Conservation (phyloP, 2,797 vertebrate species). For the Columba guinea region DNA sequence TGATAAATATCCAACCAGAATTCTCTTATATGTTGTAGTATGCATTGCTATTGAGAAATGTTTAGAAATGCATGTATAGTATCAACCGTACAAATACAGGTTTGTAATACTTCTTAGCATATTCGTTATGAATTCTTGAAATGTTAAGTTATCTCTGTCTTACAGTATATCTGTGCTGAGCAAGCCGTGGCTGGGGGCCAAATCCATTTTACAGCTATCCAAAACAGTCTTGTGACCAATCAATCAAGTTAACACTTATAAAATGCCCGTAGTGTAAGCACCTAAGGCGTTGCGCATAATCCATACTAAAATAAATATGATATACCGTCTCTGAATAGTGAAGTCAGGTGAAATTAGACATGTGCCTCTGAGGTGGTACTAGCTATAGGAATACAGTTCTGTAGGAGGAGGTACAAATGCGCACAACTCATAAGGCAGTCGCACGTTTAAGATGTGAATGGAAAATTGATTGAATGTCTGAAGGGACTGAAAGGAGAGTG, state of each 20-base stretch:
- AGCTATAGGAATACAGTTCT: conserved; percentile 1
- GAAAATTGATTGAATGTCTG: conserved; percentile 23
- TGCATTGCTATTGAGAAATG: conserved; percentile 49
- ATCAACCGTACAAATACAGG: neutral
- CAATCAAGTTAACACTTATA: conserved; percentile 58
- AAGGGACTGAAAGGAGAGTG: neutral
- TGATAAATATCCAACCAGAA: conserved; percentile 58
- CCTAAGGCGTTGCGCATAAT: conserved; percentile 39
- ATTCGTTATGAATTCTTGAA: conserved; percentile 59
- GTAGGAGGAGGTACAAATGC: neutral
- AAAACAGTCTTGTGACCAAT: conserved; percentile 69
- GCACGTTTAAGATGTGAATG: neutral
- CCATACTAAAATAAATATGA: conserved; percentile 31
- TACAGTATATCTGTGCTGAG: conserved; percentile 51
- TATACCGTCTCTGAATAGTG: conserved; percentile 11
- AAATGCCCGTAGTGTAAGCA: conserved; percentile 32
- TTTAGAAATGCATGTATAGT: conserved; percentile 41
- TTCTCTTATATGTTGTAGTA: conserved; percentile 20
- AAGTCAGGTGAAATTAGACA: conserved; percentile 48
- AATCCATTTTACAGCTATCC: conserved; percentile 66
- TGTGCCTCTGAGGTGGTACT: conserved; percentile 25
- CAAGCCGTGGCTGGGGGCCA: conserved; percentile 59
- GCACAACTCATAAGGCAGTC: neutral
- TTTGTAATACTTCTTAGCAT: conserved; percentile 60
- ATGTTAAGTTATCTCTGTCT: conserved; percentile 54